phyloP scores from a whole-genome alignment of 2,113 vertebrate genomes.

The Calypte anna region DNA sequence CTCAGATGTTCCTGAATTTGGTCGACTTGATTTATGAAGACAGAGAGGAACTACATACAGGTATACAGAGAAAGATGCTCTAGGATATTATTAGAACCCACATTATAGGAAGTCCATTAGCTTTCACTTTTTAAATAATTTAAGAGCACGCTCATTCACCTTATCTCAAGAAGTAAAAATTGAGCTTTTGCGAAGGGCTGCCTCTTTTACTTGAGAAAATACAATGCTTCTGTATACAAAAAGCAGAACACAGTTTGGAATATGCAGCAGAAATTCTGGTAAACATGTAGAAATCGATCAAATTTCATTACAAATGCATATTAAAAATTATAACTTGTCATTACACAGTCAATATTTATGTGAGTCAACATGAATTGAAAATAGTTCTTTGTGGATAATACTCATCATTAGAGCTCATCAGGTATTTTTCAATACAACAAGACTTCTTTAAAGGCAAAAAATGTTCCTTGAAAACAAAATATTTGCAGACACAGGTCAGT shows the following conservation, averaged over 20 bases:
- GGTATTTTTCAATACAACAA: background rate
- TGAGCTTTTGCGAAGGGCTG: background rate
- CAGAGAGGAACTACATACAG: background rate
- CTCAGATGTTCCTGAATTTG: background rate
- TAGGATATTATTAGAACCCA: background rate
- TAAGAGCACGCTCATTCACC: background rate
- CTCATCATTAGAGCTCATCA: background rate
- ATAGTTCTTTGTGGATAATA: background rate
- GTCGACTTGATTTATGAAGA: background rate
- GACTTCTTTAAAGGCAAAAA: background rate
- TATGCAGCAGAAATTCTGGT: background rate
- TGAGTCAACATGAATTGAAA: background rate
- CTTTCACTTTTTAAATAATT: constrained; percentile 34
- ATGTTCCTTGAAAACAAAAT: background rate
- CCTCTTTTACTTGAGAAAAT: background rate
- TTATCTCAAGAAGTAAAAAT: background rate
- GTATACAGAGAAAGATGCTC: background rate
- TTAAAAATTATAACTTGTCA: background rate
- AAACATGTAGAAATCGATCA: background rate
- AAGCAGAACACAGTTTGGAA: background rate
- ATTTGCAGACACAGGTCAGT: background rate
- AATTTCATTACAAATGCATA: background rate
- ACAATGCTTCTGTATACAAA: background rate
- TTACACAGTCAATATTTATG: background rate
- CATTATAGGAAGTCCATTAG: constrained; percentile 30